Evolutionary conservation across 2,888 invertebrate genomes (phyloP).

Genomic region (Drosophila tripunctata): DNA sequence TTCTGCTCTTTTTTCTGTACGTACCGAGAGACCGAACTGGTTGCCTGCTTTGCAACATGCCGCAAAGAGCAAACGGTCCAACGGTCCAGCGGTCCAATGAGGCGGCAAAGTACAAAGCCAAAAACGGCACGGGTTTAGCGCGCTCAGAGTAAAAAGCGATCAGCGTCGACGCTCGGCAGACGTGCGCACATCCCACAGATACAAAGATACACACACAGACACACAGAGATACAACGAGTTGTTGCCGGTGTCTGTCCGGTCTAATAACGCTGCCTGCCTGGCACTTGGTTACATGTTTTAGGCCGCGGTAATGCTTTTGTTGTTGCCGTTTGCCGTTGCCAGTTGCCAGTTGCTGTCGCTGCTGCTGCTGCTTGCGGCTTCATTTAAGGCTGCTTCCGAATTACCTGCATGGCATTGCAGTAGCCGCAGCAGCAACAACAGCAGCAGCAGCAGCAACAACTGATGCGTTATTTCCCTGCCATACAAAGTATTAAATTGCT

Average conservation of each 20-base stretch:
- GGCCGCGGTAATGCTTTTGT: conserved; percentile 68
- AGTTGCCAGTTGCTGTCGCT: conserved; percentile 25
- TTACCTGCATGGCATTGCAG: conserved; percentile 78
- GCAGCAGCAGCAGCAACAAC: conserved; percentile 22
- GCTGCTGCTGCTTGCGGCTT: conserved; percentile 57
- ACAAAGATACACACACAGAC: conserved; percentile 45
- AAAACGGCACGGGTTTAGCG: conserved; percentile 84
- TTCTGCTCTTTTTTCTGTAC: conserved; percentile 8
- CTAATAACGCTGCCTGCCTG: conserved; percentile 66
- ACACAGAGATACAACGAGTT: conserved; percentile 22
- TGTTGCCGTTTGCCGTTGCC: conserved; percentile 44
- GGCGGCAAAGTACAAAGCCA: conserved; percentile 82
- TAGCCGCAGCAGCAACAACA: conserved; percentile 36
- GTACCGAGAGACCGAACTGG: conserved; percentile 34
- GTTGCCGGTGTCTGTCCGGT: conserved; percentile 56
- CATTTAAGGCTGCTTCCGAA: conserved; percentile 81
- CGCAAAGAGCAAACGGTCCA: conserved; percentile 60
- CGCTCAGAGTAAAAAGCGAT: conserved; percentile 82
- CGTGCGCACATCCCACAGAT: conserved; percentile 66
- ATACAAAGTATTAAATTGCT: conserved; percentile 77
- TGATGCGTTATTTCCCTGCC: conserved; percentile 73
- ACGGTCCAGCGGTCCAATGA: conserved; percentile 15
- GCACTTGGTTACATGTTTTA: conserved; percentile 73
- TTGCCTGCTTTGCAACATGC: conserved; percentile 79
- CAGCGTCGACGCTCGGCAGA: conserved; percentile 66